Evolutionary conservation across 2,797 vertebrate genomes (phyloP).

Genomic region (Pristis pectinata): DNA sequence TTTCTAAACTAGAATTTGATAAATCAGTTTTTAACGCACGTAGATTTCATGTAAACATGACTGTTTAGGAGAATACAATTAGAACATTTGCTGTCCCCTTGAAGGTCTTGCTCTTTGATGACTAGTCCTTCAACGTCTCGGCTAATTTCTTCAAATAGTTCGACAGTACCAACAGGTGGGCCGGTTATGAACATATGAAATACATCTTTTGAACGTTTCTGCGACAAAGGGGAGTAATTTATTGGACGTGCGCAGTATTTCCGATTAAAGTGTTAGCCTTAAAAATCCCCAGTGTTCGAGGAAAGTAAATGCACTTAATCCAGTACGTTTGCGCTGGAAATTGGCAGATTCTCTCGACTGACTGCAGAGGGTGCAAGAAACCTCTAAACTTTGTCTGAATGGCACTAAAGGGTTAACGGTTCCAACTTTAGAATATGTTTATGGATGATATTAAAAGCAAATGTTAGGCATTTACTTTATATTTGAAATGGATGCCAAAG

Average conservation of each 20-base stretch:
- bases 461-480: neutral
- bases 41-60: neutral
- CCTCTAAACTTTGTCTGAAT: neutral
- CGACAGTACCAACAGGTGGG: neutral
- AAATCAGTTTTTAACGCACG: neutral
- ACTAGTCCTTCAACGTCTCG: neutral
- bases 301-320: neutral
- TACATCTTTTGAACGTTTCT: neutral
- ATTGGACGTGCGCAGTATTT: neutral
- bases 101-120: no score
- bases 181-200: neutral
- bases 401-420: neutral
- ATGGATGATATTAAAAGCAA: neutral
- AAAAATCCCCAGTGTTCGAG: neutral
- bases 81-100: neutral
- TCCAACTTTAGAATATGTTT: neutral
- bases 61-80: neutral
- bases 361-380: slow-evolving; percentile 34
- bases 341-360: neutral
- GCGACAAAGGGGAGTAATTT: neutral
- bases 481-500: neutral
- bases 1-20: neutral
- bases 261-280: neutral
- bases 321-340: neutral
- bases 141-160: neutral